Evolutionary conservation across 2,888 invertebrate species (phyloP), one percentile per base, ranked within the genome.

Genomic region (Oxystoma pomonae): DNA sequence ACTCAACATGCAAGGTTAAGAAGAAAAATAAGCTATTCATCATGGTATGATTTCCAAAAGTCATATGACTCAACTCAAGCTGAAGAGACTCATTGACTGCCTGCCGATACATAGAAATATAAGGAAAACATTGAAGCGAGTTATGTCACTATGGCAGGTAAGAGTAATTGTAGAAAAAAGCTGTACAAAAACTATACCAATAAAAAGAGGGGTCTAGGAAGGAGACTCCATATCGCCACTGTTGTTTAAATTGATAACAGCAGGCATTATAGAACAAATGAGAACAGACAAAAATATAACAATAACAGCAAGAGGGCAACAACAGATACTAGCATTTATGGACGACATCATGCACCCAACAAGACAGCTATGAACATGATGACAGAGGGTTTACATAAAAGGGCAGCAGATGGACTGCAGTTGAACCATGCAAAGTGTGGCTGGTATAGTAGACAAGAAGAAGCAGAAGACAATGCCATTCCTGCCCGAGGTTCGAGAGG

Each of bases 1-100:
- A 68, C 68, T 0, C 63, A 66, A 19, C 51, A 57, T 1, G 69
- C 70, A 7, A 65, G 68, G 50, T 16, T n/a, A n/a, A n/a, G n/a
- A n/a, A n/a, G n/a, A n/a, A n/a, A n/a, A n/a, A n/a, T n/a, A n/a
- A n/a, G n/a, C 60, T 67, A 61, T 51, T 70, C 71, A 12, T 57
- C 67, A 2, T 71, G 71, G 70, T 67, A 63, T 53, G 66, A 69
- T 53, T 65, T 64, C 17, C 20, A 61, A 51, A 60, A 64, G 57
- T 63, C 65, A 2, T 59, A 53, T 49, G 61, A 64, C 53, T 67
- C 67, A 9, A 58, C 65, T 19, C 22, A 53, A 57, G 49, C 63
- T 68, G 1, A 63, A 63, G 50, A 63, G 67, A 20, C 61, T 68
- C 12, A 59, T 67, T 12, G 58, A 55, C 49, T 49, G 20, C 20